Evolutionary conservation across 2,888 invertebrate species (phyloP), one percentile per base, ranked within the genome.

Genomic region (Aleiodes testaceus): DNA sequence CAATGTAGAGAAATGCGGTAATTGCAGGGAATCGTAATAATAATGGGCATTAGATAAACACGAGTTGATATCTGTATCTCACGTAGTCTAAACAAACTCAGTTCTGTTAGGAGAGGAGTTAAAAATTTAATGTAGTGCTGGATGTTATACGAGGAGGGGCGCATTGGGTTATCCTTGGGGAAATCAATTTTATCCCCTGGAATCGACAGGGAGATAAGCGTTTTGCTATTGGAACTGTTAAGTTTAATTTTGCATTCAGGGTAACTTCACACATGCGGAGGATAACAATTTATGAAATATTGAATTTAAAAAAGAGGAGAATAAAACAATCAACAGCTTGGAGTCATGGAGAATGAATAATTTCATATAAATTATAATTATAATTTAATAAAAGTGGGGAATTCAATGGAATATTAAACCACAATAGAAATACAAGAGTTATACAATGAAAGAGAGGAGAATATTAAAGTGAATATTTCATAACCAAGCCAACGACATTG

Each of bases 101-200:
- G 36, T 53, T 55, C 36, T 26, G 30, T 59, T n/a, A n/a, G n/a
- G 44, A 64, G 50, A 49, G 36, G 1, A 36, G 36, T 36, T 9
- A 6, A 36, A 11, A 36, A 36, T 36, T 36, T 11, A 6, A 36
- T 36, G 11, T 36, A 36, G 36, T 36, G 5, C 9, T 36, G 36
- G 36, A 6, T 36, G 36, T 36, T 36, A 36, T 36, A 36, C 36
- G 9, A 36, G 1, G 11, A 36, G 11, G 9, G 2, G 14, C 47
- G 64, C 44, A 6, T 50, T 16, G 42, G 16, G 65, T 47, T 42
- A 26, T 47, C 76, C 76, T 47, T 63, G 55, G 76, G 74, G 76
- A 76, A 76, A 76, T 76, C 74, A 74, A 74, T 76, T 76, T 72
- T 69, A 72, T 72, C 30, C 52, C 50, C 11, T 22, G 36, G 49